Evolutionary conservation across 2,888 invertebrate species (phyloP).

Genomic region (Macrosiphum euphorbiae): DNA sequence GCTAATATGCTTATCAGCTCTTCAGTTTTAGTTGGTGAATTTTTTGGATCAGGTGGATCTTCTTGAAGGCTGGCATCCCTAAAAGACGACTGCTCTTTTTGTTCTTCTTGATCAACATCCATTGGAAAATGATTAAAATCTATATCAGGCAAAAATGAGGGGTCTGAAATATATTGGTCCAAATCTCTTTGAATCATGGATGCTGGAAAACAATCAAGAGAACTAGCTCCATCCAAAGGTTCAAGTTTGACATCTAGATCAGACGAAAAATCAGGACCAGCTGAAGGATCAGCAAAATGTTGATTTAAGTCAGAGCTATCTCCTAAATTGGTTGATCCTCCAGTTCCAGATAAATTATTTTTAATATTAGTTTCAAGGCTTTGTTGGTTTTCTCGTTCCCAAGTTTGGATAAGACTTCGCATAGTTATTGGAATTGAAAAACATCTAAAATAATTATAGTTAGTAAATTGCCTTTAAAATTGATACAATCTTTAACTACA

Average conservation of each 20-base stretch:
- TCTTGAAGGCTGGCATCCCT: constrained; percentile 65
- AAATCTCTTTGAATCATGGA: constrained; percentile 61
- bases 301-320: constrained; percentile 54
- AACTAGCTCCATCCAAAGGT: constrained; percentile 56
- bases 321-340: constrained; percentile 61
- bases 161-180: constrained; percentile 60
- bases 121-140: constrained; percentile 64
- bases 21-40: constrained; percentile 79
- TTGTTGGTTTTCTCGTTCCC: constrained; percentile 78
- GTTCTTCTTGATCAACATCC: constrained; percentile 64
- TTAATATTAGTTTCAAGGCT: constrained; percentile 41
- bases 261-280: constrained; percentile 62
- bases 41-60: constrained; percentile 73
- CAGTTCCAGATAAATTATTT: constrained; percentile 61
- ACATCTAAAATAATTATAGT: constrained; percentile 72
- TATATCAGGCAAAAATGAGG: constrained; percentile 55
- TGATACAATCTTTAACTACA: constrained; percentile 19
- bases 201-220: constrained; percentile 62
- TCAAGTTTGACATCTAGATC: constrained; percentile 61
- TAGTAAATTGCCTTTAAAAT: neutral
- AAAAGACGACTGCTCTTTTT: constrained; percentile 64
- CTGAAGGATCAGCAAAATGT: constrained; percentile 57
- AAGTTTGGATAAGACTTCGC: constrained; percentile 86
- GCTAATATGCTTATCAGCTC: constrained; percentile 79
- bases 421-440: constrained; percentile 94